Conservation (phyloP, 2,113 vertebrate genomes). For the Pygoscelis antarcticus region DNA sequence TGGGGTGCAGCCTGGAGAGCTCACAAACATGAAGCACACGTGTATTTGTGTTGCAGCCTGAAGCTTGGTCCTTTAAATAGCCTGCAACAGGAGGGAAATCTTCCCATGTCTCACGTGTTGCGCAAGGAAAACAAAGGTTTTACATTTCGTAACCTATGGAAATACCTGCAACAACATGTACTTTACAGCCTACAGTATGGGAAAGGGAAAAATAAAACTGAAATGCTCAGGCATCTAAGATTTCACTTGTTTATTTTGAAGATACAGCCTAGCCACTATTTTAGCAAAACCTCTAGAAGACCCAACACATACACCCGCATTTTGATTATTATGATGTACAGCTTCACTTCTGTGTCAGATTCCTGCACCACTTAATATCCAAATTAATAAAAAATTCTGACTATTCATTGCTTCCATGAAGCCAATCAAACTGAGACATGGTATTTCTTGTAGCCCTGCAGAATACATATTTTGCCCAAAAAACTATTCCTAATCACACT, state of each 20-base stretch:
- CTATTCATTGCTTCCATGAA: not conserved
- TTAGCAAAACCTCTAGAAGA: not conserved
- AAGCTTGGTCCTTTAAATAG: not conserved
- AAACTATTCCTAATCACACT: not conserved
- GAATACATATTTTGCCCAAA: not conserved
- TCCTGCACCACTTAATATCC: not conserved
- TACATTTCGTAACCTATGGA: not conserved
- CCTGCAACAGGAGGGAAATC: not conserved
- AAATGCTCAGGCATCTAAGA: not conserved
- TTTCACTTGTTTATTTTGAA: not conserved
- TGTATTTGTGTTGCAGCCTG: not conserved
- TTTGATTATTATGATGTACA: not conserved
- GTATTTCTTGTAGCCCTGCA: not conserved
- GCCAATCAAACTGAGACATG: not conserved
- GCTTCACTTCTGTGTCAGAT: not conserved
- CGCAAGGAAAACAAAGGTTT: not conserved
- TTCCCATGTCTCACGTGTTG: not conserved
- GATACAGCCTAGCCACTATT: not conserved
- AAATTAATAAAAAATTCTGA: conserved; percentile 31
- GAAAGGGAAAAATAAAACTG: not conserved
- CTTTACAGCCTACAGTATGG: not conserved
- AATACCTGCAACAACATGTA: not conserved
- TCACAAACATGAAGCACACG: not conserved
- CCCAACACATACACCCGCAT: not conserved
- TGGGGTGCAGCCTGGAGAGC: too few relatives aligned